Conservation (phyloP, 92 coral and sea anemone genomes). For the Phenganax stokvisi region DNA sequence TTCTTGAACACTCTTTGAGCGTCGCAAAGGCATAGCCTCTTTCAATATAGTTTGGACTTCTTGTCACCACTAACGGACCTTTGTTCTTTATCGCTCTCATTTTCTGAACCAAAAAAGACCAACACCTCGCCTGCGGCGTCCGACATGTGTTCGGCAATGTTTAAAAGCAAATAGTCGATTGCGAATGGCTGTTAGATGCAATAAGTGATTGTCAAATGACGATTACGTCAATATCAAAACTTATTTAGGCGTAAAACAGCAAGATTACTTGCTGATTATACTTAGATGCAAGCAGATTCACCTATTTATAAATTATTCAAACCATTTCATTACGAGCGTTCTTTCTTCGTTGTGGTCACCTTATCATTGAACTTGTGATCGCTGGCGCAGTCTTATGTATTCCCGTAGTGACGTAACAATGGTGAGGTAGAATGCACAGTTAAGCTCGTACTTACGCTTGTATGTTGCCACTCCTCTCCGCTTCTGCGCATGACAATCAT, state of each 20-base stretch:
- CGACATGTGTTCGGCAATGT: not conserved
- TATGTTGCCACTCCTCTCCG: no score
- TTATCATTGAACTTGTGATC: constrained; percentile 1
- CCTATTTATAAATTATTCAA: not conserved
- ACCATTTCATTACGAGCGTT: not conserved
- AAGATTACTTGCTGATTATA: not conserved
- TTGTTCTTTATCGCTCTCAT: no score
- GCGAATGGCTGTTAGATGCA: not conserved
- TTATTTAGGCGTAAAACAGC: not conserved
- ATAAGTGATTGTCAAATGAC: not conserved
- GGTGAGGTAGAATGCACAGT: not conserved
- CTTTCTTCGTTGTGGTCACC: constrained; percentile 4
- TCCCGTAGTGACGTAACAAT: not conserved
- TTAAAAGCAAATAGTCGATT: not conserved
- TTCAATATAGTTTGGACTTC: no score
- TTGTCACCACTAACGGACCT: no score
- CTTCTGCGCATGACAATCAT: no score
- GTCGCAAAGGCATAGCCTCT: not conserved
- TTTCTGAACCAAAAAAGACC: not conserved
- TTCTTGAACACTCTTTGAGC: not conserved
- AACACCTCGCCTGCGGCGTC: not conserved
- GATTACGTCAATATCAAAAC: not conserved
- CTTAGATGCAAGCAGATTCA: not conserved
- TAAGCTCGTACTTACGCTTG: no score
- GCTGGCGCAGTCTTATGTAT: not conserved